Evolutionary conservation across 2,888 invertebrate species (phyloP), one percentile per base, ranked within the genome.

Genomic region (Drosophila histrio): DNA sequence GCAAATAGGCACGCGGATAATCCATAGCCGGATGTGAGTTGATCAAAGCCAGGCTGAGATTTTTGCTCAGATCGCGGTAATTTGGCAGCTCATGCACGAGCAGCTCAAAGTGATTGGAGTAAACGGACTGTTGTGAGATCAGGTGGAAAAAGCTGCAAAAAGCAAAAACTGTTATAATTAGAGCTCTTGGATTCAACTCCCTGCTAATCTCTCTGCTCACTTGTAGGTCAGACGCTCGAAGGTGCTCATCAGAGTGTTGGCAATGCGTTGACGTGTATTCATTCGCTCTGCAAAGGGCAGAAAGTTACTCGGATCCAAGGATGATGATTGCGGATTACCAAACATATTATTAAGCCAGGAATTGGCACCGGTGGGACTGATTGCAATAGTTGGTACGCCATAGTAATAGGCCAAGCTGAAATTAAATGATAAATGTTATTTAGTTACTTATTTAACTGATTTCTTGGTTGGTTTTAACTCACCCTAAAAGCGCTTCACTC

Each of bases 281-380:
- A 93, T 93, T 21, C 89, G 79, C 50, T 91, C 91, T 0, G 91
- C 78, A 46, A 90, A 92, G 6, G 91, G 89, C 15, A 92, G 77
- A 69, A 91, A 91, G 50, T 91, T 88, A 62, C 92, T 92, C 2
- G 93, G 92, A 68, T 92, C 90, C 63, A 92, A 83, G 0, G 93
- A 91, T 1, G 92, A 91, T 28, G 92, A 92, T 36, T 92, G 90
- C 0, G 93, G 93, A 82, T 93, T 93, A 0, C 92, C 93, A 24
- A 92, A 91, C 77, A 92, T 90, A 54, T 91, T 89, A 71, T 93
- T 92, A 0, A 92, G 89, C 92, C 92, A 93, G 3, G 90, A 88
- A 46, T 91, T 92, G 13, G 92, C 90, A 1, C 93, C 93, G 41
- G 92, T 88, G 13, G 93, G 92, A 79, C 92, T 92, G 6, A 92